These are phyloP conservation scores for Hydrozoanthus tunicans DNA, from an alignment of 64 coral and sea anemone genomes.

Conservation along the genomic window DNA sequence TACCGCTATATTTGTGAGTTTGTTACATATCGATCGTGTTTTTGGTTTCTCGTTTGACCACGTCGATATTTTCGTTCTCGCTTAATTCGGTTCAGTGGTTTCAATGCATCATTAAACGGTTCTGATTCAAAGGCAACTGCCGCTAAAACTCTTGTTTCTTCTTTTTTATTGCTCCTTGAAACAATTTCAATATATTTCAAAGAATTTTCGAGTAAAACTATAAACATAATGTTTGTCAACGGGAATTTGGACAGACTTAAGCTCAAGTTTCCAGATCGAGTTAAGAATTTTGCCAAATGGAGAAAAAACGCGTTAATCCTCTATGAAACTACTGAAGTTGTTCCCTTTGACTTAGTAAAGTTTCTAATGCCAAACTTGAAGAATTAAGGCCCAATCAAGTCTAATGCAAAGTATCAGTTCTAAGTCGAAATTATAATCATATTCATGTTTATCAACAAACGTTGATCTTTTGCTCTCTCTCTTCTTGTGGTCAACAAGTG, in stretches of 20 bases:
- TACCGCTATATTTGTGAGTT: conserved; percentile 4
- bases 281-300: too few species aligned
- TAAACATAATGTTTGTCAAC: too few species aligned
- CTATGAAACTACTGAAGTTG: too few species aligned
- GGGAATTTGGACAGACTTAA: too few species aligned
- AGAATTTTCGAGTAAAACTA: too few species aligned
- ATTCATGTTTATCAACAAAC: conserved; percentile 33
- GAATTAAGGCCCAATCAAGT: too few species aligned
- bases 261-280: too few species aligned
- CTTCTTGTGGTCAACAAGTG: conserved; percentile 53
- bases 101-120: neutral
- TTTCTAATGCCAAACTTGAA: too few species aligned
- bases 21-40: conserved; percentile 9
- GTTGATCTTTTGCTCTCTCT: conserved; percentile 55
- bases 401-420: neutral
- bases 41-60: conserved; percentile 10
- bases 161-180: neutral
- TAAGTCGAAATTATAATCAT: conserved; percentile 4
- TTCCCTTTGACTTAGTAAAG: too few species aligned
- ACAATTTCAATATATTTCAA: neutral
- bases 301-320: too few species aligned
- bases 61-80: conserved; percentile 24
- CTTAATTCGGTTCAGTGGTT: conserved; percentile 4
- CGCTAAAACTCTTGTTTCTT: neutral
- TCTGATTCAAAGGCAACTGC: neutral